A percentile compares a stretch with the other conserved stretches of the same genome.
These are phyloP conservation scores for Plumapathes pennacea DNA, from an alignment of 92 coral and sea anemone species.

Conservation along the genomic window DNA sequence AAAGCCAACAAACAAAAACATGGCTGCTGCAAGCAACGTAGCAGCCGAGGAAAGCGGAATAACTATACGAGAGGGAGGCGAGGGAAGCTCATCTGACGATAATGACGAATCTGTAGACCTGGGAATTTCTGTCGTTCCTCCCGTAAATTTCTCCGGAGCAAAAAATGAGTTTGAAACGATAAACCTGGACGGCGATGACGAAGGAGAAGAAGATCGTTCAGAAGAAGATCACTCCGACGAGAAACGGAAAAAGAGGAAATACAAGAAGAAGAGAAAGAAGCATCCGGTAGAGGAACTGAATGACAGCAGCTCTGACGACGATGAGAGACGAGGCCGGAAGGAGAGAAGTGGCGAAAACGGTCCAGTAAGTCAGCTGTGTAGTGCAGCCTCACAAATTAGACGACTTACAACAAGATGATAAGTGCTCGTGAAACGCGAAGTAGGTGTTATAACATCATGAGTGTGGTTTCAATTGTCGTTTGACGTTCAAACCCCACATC, in stretches of 20 bases:
- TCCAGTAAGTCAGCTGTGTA: conserved; percentile 78
- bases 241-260: conserved; percentile 57
- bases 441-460: too few relatives aligned
- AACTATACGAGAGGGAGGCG: conserved; percentile 10
- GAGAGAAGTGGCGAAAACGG: conserved; percentile 44
- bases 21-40: conserved; percentile 66
- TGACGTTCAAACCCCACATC: too few relatives aligned
- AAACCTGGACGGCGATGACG: conserved; percentile 86
- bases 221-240: conserved; percentile 68
- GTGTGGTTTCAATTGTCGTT: too few relatives aligned
- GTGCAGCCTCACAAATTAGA: too few relatives aligned
- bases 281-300: conserved; percentile 47
- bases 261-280: conserved; percentile 83
- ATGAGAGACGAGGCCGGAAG: conserved; percentile 29
- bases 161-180: conserved; percentile 84
- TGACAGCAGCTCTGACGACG: conserved; percentile 96
- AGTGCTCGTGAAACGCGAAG: too few relatives aligned
- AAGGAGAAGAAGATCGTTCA: conserved; percentile 77
- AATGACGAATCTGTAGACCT: conserved; percentile 66
- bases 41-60: conserved; percentile 41
- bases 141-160: conserved; percentile 34
- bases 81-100: conserved; percentile 51
- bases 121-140: conserved; percentile 59
- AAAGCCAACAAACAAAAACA: conserved; percentile 53
- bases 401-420: too few relatives aligned